Evolutionary conservation across 2,797 vertebrate genomes (phyloP).

Genomic region (Propithecus perrieri): DNA sequence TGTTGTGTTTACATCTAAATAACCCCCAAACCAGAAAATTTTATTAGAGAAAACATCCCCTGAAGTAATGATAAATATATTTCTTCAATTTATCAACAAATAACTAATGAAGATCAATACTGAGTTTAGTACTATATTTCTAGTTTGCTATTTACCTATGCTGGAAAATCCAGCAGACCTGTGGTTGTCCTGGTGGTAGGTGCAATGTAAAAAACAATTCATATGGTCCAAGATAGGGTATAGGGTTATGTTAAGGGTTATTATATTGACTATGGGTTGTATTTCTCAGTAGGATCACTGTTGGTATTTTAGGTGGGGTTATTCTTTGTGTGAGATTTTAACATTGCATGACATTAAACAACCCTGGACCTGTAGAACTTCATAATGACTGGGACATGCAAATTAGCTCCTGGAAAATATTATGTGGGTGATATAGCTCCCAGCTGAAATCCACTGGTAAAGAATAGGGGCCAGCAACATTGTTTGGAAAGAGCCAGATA

Average conservation of each 20-base stretch:
- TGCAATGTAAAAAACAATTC: background rate
- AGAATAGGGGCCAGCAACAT: background rate
- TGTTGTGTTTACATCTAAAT: background rate
- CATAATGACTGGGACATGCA: background rate
- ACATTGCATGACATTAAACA: background rate
- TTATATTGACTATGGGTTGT: background rate
- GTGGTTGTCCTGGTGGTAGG: background rate
- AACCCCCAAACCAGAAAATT: background rate
- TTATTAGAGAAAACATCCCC: background rate
- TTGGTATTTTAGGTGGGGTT: background rate
- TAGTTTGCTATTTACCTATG: background rate
- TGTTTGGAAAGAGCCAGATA: background rate
- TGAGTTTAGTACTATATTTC: background rate
- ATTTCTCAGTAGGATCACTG: background rate
- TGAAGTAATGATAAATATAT: background rate
- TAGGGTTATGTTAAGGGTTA: background rate
- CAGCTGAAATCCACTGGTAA: background rate
- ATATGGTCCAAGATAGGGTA: background rate
- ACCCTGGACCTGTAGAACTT: background rate
- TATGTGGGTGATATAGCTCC: too few relatives aligned
- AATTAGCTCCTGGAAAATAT: background rate
- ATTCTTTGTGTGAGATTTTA: background rate
- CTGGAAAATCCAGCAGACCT: background rate
- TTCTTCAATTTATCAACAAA: background rate
- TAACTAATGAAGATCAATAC: background rate